Evolutionary conservation across 2,888 invertebrate genomes (phyloP), one percentile per base, ranked within the genome.

Genomic region (Chalcosyrphus nemorum): DNA sequence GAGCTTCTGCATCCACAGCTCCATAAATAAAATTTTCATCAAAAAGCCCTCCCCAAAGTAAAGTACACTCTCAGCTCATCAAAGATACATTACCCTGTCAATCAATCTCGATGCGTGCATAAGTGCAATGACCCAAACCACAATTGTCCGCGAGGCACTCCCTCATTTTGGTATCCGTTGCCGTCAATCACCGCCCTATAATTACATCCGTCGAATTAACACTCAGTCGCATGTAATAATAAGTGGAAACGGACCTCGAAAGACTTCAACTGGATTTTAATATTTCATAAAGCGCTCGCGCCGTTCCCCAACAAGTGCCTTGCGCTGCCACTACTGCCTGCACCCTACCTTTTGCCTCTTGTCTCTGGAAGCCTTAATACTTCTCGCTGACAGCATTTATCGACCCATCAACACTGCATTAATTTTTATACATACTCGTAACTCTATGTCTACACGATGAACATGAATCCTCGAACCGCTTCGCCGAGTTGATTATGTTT

Each of bases 391-490:
- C 75, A 80, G 74, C 80, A 63, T 75, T 84, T 84, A 84, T 84
- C 84, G 56, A 75, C 52, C 75, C 74, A 84, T 84, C 84, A 84
- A 84, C 84, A 75, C 84, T 15, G 75, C 52, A 80, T 84, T 84
- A 68, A 84, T 15, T 45, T 45, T 59, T 68, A 9, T 68, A 19
- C 61, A 9, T 32, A 27, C 17, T 45, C 19, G 11, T 45, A n/a
- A 50, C 38, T 32, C 13, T 57, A 47, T 47, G 41, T 38, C 57
- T 15, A 19, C 59, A 50, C 54, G 24, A 21, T 35, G 41, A 32
- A 41, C 50, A 68, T 68, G 57, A 54, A 66, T 52, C 52, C 21
- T 41, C 45, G 24, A 45, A 11, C 29, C 24, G 52, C 13, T 29
- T 15, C 32, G 9, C 27, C 38, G 56, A 81, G 29, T 75, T 71